These are phyloP conservation scores for Pseudanteris insignis DNA, from an alignment of 2,888 invertebrate genomes.

Conservation along the genomic window DNA sequence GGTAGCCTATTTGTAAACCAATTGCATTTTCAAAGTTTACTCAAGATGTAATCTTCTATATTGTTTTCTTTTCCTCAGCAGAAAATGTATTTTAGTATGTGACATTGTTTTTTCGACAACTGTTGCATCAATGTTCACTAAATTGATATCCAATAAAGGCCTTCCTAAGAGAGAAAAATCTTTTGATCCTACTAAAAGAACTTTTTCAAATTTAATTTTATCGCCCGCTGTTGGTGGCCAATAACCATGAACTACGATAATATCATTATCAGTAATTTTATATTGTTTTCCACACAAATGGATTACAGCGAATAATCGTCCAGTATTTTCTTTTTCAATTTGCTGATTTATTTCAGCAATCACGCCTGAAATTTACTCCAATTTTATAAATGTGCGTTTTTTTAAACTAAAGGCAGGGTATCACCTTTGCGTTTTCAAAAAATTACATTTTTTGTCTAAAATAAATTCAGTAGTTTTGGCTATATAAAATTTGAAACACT, in stretches of 20 bases:
- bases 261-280: conserved; percentile 85
- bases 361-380: conserved; percentile 64
- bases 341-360: conserved; percentile 74
- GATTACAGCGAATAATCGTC: conserved; percentile 83
- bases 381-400: neutral
- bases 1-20: too few relatives aligned
- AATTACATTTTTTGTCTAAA: too few relatives aligned
- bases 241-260: conserved; percentile 82
- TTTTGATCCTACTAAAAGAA: conserved; percentile 78
- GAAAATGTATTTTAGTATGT: conserved; percentile 81
- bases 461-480: too few relatives aligned
- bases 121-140: conserved; percentile 81
- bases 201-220: conserved; percentile 82
- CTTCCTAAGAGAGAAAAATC: conserved; percentile 86
- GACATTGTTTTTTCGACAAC: conserved; percentile 85
- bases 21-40: conserved; percentile 48
- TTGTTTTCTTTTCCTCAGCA: conserved; percentile 81
- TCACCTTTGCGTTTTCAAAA: too few relatives aligned
- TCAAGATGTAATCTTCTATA: conserved; percentile 78
- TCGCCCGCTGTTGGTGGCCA: conserved; percentile 87
- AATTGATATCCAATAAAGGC: conserved; percentile 78
- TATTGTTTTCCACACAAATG: conserved; percentile 85
- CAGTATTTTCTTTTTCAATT: conserved; percentile 69
- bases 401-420: too few relatives aligned
- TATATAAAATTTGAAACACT: too few relatives aligned